Evolutionary conservation across 2,113 vertebrate species (phyloP), one percentile per base, ranked within the genome.

Genomic region (Brienomyrus brachyistius): DNA sequence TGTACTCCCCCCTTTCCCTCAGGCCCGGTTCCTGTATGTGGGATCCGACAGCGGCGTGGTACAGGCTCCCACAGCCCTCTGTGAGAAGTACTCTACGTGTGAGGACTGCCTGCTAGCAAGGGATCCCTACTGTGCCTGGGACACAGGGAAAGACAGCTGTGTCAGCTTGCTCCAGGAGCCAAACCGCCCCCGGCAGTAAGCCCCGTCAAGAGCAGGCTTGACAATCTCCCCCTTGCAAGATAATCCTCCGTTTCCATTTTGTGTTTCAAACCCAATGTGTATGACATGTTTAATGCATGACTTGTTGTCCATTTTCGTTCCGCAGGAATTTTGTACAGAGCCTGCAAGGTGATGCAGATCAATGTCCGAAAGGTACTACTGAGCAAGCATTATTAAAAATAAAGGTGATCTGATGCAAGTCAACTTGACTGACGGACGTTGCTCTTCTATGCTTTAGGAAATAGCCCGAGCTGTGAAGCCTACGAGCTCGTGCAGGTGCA

Each of bases 51-150:
- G 93, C 1, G 93, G 91, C 1, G 95, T 93, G 0, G 91, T 94
- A 9, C 96, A 97, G 92, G 93, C 96, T 62, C 96, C 96, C 0
- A 82, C 96, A 62, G 93, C 95, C 1, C 91, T 92, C 90, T 97
- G 96, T 91, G 91, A 90, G 70, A 94, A 62, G 1, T 94, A 96
- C 40, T 4, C 74, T 54, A 45, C 84, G 0, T 96, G 96, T 91
- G 88, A 91, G 89, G 96, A 97, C 91, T 97, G 96, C 17, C 6
- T 97, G 90, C 88, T 97, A 91, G 94, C 96, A 3, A 91, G 96
- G 84, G 96, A 96, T 86, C 97, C 96, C 0, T 96, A 96, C 93
- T 96, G 96, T 0, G 94, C 92, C 0, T 96, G 96, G 96, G 91
- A 95, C 83, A 70, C 45, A 5, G 5, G 86, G 1, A 2, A 90